Percentiles rank a stretch among this genome's conserved stretches.
These are phyloP conservation scores for Dicrurus megarhynchus DNA, from an alignment of 2,113 vertebrate genomes.

Conservation along the genomic window DNA sequence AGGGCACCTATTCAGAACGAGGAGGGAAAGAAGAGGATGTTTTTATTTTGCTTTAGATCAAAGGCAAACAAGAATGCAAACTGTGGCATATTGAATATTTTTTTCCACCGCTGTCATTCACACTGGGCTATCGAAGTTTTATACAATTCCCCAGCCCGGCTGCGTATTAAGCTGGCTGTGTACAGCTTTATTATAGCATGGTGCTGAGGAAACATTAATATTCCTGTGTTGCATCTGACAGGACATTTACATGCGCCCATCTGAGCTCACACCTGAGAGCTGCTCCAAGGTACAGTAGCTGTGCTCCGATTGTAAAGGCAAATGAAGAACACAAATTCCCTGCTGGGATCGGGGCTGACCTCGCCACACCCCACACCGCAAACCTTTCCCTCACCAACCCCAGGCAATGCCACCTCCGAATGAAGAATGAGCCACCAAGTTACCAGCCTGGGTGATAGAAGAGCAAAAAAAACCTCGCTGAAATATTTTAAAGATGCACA, in stretches of 20 bases:
- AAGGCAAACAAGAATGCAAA: constrained; percentile 68
- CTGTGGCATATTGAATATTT: constrained; percentile 57
- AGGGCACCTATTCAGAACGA: constrained; percentile 16
- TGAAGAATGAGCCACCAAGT: constrained; percentile 84
- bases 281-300: constrained; percentile 75
- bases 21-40: constrained; percentile 23
- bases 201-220: constrained; percentile 78
- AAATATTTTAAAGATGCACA: constrained; percentile 74
- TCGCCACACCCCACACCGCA: constrained; percentile 75
- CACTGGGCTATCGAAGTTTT: constrained; percentile 73
- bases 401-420: constrained; percentile 78
- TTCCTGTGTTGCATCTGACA: constrained; percentile 78
- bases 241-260: constrained; percentile 84
- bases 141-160: constrained; percentile 76
- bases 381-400: constrained; percentile 81
- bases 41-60: constrained; percentile 71
- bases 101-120: constrained; percentile 73
- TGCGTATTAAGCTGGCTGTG: constrained; percentile 77
- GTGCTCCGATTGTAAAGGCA: constrained; percentile 81
- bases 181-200: constrained; percentile 79
- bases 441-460: constrained; percentile 66
- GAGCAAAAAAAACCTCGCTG: constrained; percentile 48
- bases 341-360: constrained; percentile 77
- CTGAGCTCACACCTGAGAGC: constrained; percentile 82
- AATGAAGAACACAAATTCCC: constrained; percentile 86